Conservation (phyloP, 2,113 vertebrate genomes). For the Syrmaticus mikado region DNA sequence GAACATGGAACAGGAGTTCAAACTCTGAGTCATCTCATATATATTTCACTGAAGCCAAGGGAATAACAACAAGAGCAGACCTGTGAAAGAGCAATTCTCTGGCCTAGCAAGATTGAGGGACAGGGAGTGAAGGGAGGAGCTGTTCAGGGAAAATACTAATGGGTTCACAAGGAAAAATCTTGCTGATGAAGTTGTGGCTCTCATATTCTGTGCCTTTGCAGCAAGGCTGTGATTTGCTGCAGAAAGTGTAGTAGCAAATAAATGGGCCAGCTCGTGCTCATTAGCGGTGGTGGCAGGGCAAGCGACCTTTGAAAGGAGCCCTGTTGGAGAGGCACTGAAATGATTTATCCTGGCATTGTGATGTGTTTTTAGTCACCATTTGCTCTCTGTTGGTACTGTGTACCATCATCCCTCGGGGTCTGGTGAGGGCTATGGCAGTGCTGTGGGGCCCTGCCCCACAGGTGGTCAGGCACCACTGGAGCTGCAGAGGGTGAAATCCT, state of each 20-base stretch:
- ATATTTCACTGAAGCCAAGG: constrained; percentile 61
- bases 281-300: neutral
- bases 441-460: neutral
- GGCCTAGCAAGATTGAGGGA: neutral
- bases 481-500: neutral
- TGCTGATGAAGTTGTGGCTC: neutral
- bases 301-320: constrained; percentile 30
- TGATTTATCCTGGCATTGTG: neutral
- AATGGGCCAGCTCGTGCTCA: neutral
- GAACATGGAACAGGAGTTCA: constrained; percentile 68
- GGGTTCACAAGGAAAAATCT: neutral
- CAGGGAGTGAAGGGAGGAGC: neutral
- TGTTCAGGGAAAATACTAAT: neutral
- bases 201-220: neutral
- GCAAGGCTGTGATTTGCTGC: neutral
- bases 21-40: constrained; percentile 59
- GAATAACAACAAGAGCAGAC: constrained; percentile 35
- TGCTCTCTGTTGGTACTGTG: neutral
- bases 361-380: neutral
- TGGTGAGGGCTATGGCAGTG: neutral
- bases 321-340: neutral
- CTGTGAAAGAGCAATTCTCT: constrained; percentile 41
- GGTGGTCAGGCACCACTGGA: neutral
- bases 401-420: neutral
- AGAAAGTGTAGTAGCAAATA: neutral